These are phyloP conservation scores for Propsilocerus akamusi DNA, from an alignment of 1,140 invertebrate genomes.

Conservation along the genomic window DNA sequence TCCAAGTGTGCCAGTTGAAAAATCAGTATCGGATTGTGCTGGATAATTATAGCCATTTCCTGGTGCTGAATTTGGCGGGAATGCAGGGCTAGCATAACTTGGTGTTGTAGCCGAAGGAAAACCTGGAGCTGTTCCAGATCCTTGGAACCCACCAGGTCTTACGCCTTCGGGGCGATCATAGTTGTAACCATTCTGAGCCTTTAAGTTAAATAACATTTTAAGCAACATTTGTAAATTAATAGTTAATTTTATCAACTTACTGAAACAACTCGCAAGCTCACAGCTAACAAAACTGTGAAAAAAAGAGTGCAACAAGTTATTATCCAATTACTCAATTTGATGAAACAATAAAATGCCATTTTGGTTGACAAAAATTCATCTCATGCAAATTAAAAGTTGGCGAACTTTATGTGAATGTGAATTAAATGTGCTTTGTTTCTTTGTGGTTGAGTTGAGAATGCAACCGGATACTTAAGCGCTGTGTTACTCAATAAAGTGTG, in stretches of 20 bases:
- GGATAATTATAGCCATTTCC: background rate
- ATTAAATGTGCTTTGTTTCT: background rate
- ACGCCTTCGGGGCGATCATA: constrained; percentile 27
- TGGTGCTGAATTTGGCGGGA: background rate
- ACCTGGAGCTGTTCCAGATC: constrained; percentile 1
- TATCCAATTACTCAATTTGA: no score
- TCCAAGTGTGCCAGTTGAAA: background rate
- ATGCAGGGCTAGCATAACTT: background rate
- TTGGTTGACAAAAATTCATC: background rate
- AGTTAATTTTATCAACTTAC: background rate
- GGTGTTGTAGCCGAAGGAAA: constrained; percentile 6
- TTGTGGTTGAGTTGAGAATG: background rate
- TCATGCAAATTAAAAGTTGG: background rate
- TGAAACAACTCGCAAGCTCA: background rate
- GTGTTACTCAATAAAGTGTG: no score
- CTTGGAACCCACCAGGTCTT: constrained; percentile 12
- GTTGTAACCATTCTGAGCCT: constrained; percentile 29
- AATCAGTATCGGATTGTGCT: background rate
- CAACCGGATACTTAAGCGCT: background rate
- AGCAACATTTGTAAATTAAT: background rate
- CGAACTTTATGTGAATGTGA: background rate
- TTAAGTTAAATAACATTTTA: background rate
- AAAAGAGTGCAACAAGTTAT: background rate
- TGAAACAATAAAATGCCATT: no score
- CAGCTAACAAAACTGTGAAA: background rate